Evolutionary conservation across 1,140 invertebrate species (phyloP), one percentile per base, ranked within the genome.

Genomic region (Ceratosolen solmsi): DNA sequence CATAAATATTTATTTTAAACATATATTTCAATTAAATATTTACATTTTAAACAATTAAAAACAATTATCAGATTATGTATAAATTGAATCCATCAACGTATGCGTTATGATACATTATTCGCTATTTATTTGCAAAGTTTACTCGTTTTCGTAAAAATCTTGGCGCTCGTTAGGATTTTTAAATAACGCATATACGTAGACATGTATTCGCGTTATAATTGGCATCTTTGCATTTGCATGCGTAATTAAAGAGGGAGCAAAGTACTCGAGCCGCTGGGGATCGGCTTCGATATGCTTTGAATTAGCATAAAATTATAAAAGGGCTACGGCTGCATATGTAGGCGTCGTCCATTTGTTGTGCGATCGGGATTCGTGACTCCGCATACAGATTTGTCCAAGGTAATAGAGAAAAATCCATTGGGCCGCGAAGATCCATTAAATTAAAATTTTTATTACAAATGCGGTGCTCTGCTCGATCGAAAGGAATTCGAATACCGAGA

Each of bases 231-330:
- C 73, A 73, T 27, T n/a, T 77, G 9, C 56, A 46, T 65, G 63
- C 60, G 77, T 83, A 76, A 83, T 83, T 83, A 83, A 63, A 80
- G 41, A 83, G 68, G 25, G 70, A 83, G 54, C 49, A 68, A 76
- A 75, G 76, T 71, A 25, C 63, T 41, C 25, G 20, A 36, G n/a
- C 56, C 11, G 8, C 15, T 25, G 27, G 63, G 9, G 20, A 54
- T 76, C 25, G 68, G 27, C 70, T 60, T 17, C 56, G 68, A 33
- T 73, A 51, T 38, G 41, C 22, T 25, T 60, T 38, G 70, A 58
- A 80, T 80, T 73, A 73, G 56, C 68, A 79, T 79, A 72, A 49
- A 79, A 79, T 79, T 79, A 71, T 15, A 54, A 79, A 41, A 22
- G 11, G 15, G 27, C 9, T 49, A 22, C 2, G 0, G 15, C 38